These are phyloP conservation scores for Scolopax mira DNA, from an alignment of 2,113 vertebrate species.

Conservation along the genomic window DNA sequence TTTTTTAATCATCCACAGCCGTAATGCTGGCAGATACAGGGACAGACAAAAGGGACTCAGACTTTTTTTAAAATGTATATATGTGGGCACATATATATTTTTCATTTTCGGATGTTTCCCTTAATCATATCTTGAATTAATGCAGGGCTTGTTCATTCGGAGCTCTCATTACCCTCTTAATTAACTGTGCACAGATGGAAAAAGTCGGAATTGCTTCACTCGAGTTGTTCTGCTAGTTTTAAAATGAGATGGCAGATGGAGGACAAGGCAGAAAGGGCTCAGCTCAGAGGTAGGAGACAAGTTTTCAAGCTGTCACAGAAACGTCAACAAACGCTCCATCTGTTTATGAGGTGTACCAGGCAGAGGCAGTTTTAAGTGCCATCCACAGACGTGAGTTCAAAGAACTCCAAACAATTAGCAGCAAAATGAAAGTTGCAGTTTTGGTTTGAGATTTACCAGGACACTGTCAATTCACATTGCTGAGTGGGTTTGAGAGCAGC, in stretches of 20 bases:
- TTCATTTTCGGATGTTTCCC: conserved; percentile 70
- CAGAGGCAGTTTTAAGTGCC: conserved; percentile 51
- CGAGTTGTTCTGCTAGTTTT: conserved; percentile 82
- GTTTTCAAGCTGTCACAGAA: conserved; percentile 83
- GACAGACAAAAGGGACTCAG: conserved; percentile 26
- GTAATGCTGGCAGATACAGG: background rate
- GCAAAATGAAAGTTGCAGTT: conserved; percentile 12
- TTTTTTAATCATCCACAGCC: background rate
- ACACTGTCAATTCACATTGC: background rate
- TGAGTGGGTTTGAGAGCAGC: background rate
- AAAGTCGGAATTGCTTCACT: conserved; percentile 84
- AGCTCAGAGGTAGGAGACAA: conserved; percentile 79
- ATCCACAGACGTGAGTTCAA: conserved; percentile 55
- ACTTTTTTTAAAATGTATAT: background rate
- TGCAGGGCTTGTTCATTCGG: conserved; percentile 79
- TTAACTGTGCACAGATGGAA: conserved; percentile 86
- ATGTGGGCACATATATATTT: background rate
- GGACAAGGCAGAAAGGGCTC: conserved; percentile 77
- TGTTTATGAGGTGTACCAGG: conserved; percentile 70
- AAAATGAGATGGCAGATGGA: conserved; percentile 84
- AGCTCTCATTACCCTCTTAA: conserved; percentile 87
- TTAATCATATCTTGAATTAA: conserved; percentile 86
- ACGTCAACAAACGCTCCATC: conserved; percentile 83
- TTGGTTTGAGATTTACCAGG: background rate
- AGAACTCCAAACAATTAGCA: conserved; percentile 54